Evolutionary conservation across 2,888 invertebrate species (phyloP).

Genomic region (Tenthredo notha): DNA sequence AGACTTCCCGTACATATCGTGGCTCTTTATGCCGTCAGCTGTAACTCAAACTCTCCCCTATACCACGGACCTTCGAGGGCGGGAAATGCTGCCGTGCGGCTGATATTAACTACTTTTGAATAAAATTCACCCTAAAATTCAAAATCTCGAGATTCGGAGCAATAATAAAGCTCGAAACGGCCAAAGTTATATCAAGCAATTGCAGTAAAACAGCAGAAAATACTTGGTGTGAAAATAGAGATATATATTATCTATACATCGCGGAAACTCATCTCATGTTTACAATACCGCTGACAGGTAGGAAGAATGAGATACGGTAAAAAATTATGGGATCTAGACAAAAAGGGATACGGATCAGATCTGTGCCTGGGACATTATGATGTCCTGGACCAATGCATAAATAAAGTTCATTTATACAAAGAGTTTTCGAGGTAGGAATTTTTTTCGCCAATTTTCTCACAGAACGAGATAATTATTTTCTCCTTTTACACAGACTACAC

Average conservation of each 20-base stretch:
- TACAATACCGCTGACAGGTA: neutral
- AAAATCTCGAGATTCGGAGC: slow-evolving; percentile 1
- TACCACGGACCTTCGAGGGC: slow-evolving; percentile 14
- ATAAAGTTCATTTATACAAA: slow-evolving; percentile 13
- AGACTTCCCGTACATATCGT: slow-evolving; percentile 57
- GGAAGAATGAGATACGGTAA: neutral
- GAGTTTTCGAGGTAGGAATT: slow-evolving; percentile 26
- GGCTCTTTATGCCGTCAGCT: slow-evolving; percentile 56
- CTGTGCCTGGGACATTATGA: neutral
- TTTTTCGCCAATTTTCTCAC: neutral
- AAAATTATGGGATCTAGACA: neutral
- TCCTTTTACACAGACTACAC: neutral
- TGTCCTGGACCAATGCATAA: slow-evolving; percentile 19
- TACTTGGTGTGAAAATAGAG: neutral
- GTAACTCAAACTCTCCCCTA: slow-evolving; percentile 50
- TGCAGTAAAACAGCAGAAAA: neutral
- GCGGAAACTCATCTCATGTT: neutral
- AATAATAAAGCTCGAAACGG: slow-evolving; percentile 6
- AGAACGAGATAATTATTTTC: slow-evolving; percentile 18
- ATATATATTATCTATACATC: slow-evolving; percentile 6
- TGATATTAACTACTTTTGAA: slow-evolving; percentile 35
- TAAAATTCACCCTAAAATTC: slow-evolving; percentile 14
- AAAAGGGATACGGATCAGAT: neutral
- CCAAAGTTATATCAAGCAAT: neutral
- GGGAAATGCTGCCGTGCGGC: slow-evolving; percentile 14